Conservation (phyloP, 2,888 invertebrate genomes). For the Tenthredo scrophulariae region DNA sequence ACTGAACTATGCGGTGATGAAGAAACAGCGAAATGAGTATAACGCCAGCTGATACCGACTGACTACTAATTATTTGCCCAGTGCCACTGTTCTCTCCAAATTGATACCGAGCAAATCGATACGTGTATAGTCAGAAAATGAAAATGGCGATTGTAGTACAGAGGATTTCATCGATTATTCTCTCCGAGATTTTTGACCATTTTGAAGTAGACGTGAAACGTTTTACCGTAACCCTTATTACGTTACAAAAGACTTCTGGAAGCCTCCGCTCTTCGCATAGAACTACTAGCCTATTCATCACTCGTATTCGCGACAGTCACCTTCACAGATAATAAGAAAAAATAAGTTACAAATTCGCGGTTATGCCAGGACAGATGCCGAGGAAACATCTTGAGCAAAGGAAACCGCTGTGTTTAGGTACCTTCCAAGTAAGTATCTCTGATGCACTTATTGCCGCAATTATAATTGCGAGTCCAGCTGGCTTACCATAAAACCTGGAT, state of each 20-base stretch:
- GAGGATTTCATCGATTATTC: background rate
- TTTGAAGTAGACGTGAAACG: background rate
- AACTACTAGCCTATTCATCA: background rate
- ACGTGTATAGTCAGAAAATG: background rate
- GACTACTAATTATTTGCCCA: background rate
- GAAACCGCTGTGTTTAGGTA: background rate
- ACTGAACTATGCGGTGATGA: background rate
- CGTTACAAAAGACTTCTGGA: background rate
- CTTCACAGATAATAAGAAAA: background rate
- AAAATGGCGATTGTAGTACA: background rate
- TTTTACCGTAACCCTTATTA: background rate
- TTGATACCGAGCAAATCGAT: background rate
- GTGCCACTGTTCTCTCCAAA: background rate
- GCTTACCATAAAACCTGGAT: background rate
- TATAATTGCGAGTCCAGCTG: background rate
- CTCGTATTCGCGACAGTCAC: background rate
- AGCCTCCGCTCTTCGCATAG: background rate
- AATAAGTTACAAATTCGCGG: background rate
- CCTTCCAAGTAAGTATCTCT: background rate
- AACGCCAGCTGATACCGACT: background rate
- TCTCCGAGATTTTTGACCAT: background rate
- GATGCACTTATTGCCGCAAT: background rate
- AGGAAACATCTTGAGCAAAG: background rate
- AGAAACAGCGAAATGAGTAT: background rate
- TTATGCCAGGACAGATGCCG: background rate